Base-by-base conservation (phyloP, 2,797 vertebrate genomes). In the Sternotherus odoratus region DNA sequence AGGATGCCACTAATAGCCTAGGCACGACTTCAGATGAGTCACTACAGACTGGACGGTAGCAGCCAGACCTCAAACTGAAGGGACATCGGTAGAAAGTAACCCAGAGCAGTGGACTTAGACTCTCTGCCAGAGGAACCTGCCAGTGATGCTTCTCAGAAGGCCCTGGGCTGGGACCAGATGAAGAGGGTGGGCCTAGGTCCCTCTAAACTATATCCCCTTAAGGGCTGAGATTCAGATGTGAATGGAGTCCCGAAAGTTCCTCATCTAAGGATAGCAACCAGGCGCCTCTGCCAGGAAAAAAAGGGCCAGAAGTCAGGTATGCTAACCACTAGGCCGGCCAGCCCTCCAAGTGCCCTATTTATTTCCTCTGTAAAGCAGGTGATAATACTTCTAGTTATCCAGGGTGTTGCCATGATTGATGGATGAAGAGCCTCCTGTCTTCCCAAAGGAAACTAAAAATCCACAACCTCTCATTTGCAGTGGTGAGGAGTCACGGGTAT, bases 401-500 rank as follows among this genome's bases (percentile, higher is more conserved):
- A 5, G 72, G 26, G 17, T 10, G 33, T 36, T 66, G 17, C 33
- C 33, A 66, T 16, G 17, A 10, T 21, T 66, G 33, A n/a, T 1
- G 77, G 72, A 12, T 69, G 79, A 48, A 39, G n/a, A 36, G 30
- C 24, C 1, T 1, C 0, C 1, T 16, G 10, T 66, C 43, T 66
- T 69, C 69, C 50, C 50, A 2, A 0, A 19, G 63, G 72, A 60
- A 48, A 33, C 8, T 66, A 26, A 26, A 23, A n/a, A 43, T 53
- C 50, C n/a, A 1, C 0, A 3, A 48, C 26, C 26, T 69, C 48
- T 49, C 51, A 60, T 72, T 78, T 21, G 36, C 51, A 77, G 63
- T n/a, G 1, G 24, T 26, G 53, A 69, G 28, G 56, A 54, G 63
- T 33, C 33, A 49, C 17, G 19, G n/a, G 16, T 39, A 33, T 39